Conservation (phyloP, 2,113 vertebrate species). For the Lanius ludovicianus region DNA sequence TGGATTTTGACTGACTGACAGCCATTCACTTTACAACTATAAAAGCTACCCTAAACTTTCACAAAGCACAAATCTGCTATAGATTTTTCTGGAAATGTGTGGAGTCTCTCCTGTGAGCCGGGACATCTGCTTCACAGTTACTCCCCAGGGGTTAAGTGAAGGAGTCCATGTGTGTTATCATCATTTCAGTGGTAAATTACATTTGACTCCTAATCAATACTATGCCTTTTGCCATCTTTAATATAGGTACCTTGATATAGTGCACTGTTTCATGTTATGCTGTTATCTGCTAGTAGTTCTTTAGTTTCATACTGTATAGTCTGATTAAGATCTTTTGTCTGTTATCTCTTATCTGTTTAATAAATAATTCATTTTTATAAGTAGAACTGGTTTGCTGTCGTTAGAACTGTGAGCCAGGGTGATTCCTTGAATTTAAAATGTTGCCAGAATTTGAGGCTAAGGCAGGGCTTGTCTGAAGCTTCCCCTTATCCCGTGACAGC, state of each 20-base stretch:
- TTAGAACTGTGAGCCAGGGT: not conserved
- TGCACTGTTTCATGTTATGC: not conserved
- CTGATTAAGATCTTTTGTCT: not conserved
- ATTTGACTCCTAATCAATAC: not conserved
- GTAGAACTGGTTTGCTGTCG: not conserved
- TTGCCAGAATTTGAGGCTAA: not conserved
- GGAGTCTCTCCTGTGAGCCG: not conserved
- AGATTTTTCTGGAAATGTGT: not conserved
- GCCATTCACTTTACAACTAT: not conserved
- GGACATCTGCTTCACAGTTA: not conserved
- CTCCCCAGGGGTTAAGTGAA: not conserved
- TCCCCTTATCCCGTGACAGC: not conserved
- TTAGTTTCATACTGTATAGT: not conserved
- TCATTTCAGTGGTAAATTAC: not conserved
- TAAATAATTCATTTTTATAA: not conserved
- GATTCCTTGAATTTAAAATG: not conserved
- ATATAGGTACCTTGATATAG: not conserved
- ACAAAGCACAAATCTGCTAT: not conserved
- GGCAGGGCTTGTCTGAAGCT: not conserved
- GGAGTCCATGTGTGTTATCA: not conserved
- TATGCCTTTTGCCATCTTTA: not conserved
- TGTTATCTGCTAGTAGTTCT: not conserved
- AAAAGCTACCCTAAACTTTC: not conserved
- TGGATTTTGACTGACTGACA: not conserved
- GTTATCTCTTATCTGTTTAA: not conserved